These are phyloP conservation scores for Cliona cf. orientalis DNA, from an alignment of 37 sponge, comb jelly and placozoan species.

Conservation along the genomic window DNA sequence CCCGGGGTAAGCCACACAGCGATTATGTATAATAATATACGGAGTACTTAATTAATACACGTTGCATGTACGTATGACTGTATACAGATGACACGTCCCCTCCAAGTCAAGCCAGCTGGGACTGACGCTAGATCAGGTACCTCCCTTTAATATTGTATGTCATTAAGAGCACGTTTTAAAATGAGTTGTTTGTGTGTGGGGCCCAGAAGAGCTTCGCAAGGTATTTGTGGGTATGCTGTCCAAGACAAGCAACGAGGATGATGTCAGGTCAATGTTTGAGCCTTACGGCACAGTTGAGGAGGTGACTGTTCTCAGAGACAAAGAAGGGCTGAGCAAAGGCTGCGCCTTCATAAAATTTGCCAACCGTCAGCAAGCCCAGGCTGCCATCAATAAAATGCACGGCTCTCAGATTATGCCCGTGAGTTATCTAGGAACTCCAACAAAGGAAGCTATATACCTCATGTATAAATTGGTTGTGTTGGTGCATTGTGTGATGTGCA, in stretches of 20 bases:
- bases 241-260: slow-evolving; percentile 83
- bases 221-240: slow-evolving; percentile 98
- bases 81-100: slow-evolving; percentile 90
- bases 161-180: neutral
- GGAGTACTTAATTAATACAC: neutral
- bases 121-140: slow-evolving; percentile 83
- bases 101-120: slow-evolving; percentile 95
- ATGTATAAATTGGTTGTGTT: no score
- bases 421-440: slow-evolving; percentile 5
- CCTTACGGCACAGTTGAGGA: slow-evolving; percentile 92
- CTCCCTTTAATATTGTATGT: neutral
- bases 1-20: slow-evolving; percentile 74
- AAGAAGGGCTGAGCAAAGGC: slow-evolving; percentile 87
- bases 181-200: neutral
- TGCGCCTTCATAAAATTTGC: slow-evolving; percentile 96
- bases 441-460: no score
- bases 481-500: neutral
- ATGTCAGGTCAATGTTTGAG: slow-evolving; percentile 84
- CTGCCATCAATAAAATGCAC: slow-evolving; percentile 93
- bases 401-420: slow-evolving; percentile 91
- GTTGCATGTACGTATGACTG: neutral
- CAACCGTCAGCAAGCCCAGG: slow-evolving; percentile 81
- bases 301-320: slow-evolving; percentile 85
- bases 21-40: neutral
- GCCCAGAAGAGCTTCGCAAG: slow-evolving; percentile 90